Evolutionary conservation across 2,113 vertebrate genomes (phyloP).

Genomic region (Cygnus buccinator): DNA sequence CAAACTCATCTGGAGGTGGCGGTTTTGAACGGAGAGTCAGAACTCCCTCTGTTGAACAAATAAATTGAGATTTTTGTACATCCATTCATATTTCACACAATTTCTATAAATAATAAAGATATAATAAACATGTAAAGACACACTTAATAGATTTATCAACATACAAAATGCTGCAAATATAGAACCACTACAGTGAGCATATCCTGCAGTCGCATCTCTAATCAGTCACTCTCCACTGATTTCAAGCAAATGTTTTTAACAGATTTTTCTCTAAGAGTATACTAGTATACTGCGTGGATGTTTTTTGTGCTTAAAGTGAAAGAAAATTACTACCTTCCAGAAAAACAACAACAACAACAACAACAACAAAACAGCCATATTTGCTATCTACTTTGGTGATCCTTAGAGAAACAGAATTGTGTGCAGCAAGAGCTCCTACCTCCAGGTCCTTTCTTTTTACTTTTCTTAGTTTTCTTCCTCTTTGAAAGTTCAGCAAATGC

Average conservation of each 20-base stretch:
- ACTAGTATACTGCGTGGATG: background rate
- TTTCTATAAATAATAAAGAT: background rate
- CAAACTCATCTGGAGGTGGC: conserved; percentile 88
- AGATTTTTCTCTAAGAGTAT: background rate
- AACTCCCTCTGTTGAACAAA: conserved; percentile 89
- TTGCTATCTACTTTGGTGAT: background rate
- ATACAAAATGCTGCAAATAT: background rate
- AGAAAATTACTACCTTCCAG: background rate
- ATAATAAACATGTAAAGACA: background rate
- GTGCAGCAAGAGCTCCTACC: conserved; percentile 73
- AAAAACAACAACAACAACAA: background rate
- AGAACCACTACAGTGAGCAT: background rate
- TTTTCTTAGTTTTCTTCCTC: conserved; percentile 91
- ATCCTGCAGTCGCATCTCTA: background rate
- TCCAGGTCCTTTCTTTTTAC: conserved; percentile 92
- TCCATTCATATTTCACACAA: background rate
- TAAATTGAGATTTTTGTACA: background rate
- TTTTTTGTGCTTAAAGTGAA: background rate
- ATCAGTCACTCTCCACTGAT: background rate
- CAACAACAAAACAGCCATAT: background rate
- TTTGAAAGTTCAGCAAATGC: conserved; percentile 90
- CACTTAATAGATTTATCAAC: background rate
- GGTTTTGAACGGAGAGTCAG: conserved; percentile 92
- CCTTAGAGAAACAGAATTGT: background rate
- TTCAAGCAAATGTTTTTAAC: background rate